Evolutionary conservation across 2,797 vertebrate genomes (phyloP), one percentile per base, ranked within the genome.

Genomic region (Darevskia mixta): DNA sequence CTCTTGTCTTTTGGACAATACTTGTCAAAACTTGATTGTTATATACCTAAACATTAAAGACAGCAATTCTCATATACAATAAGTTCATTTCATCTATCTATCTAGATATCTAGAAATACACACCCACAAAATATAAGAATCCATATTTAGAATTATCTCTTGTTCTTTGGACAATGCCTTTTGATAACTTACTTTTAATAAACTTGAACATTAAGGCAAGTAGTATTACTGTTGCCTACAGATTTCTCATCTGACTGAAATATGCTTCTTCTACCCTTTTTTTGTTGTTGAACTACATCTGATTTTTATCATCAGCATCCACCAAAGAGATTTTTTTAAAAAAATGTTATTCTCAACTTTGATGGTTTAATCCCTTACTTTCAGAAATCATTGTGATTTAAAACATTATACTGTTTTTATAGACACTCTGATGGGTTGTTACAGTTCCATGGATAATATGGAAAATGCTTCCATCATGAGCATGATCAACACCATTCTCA

Each of bases 401-500:
- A 81, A 85, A 38, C n/a, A 55, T 18, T 10, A 85, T 58, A 10
- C 64, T 1, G 1, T 66, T 88, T 67, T 73, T 45, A 73, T 64
- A 10, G 25, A 29, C 3, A 20, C 20, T n/a, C 35, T n/a, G 72
- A 67, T 49, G 41, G 32, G n/a, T 64, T 49, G 43, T 66, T 79
- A 55, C 71, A 66, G 4, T 43, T 29, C 20, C n/a, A 43, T 71
- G 41, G 87, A 82, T 75, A 58, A 45, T 29, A 81, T 90, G 80
- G 0, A 1, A 73, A 85, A 49, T 85, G 87, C 11, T 61, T 0
- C 0, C 1, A 55, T 0, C 2, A 61, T 61, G 17, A 13, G 1
- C 69, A 87, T 89, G 18, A 92, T 80, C 61, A 77, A 55, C 75
- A 55, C 66, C 82, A 27, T 75, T 73, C 29, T 85, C 27, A 91